Base-by-base conservation (phyloP, 1,140 invertebrate species). In the Acromyrmex echinatior region DNA sequence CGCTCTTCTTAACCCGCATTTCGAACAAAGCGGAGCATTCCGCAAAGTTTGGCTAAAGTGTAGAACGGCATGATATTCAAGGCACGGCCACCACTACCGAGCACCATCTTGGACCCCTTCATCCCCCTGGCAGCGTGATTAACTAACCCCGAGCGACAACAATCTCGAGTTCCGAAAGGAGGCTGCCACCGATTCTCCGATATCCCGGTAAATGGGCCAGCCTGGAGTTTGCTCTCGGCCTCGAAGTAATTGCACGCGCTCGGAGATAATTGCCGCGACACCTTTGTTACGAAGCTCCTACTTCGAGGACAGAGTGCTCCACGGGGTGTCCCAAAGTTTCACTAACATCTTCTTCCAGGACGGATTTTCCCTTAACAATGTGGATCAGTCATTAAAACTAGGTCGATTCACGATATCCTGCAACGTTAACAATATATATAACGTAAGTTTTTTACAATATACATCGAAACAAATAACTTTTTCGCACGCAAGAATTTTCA, bases 161-260 rank as follows among this genome's bases (percentile, higher is more conserved):
- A 91, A 91, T 92, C 90, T 90, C 86, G 81, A 91, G 89, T 93
- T 91, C 82, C 89, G 78, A 88, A 92, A 90, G 86, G 90, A 88
- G 87, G 86, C 90, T 49, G 86, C 90, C 62, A 58, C 92, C 80
- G 76, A 87, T 49, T 70, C 84, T 71, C 86, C 88, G 74, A 84
- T 87, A 88, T 88, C 87, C 86, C 56, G 58, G 85, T 45, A 87
- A 70, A 86, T 79, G 62, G 80, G 80, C 87, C 74, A 73, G 90
- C 90, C 86, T 79, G 80, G 87, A 90, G 88, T 90, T 91, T 92
- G 78, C 86, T 85, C 74, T 76, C 56, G 66, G 49, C 70, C 65
- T 78, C 60, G 60, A 87, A 92, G 90, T 93, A 93, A 92, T 93
- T 92, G 90, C 89, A 92, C 91, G 89, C 92, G 87, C 90, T 89